These are phyloP conservation scores for Epinephelus cyanopodus DNA, from an alignment of 2,113 vertebrate species.

Conservation along the genomic window DNA sequence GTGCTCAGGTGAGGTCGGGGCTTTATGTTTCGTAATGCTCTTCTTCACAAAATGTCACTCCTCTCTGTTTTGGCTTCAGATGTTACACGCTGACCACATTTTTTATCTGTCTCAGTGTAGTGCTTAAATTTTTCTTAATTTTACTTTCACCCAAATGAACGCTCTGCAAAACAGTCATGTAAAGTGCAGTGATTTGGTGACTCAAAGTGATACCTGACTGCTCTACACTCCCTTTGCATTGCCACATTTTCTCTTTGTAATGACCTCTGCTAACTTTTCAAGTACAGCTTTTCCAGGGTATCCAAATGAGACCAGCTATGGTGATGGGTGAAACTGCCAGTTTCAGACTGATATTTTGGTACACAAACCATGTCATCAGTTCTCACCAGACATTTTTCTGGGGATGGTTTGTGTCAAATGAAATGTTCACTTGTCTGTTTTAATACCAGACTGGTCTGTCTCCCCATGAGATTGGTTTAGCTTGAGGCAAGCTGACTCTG, in stretches of 20 bases:
- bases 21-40: neutral
- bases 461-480: constrained; percentile 53
- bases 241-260: neutral
- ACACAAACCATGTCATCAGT: constrained; percentile 61
- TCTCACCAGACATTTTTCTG: constrained; percentile 60
- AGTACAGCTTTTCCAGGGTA: constrained; percentile 11
- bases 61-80: constrained; percentile 40
- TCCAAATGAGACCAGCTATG: constrained; percentile 31
- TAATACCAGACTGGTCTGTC: constrained; percentile 61
- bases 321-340: constrained; percentile 50
- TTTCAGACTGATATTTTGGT: constrained; percentile 55
- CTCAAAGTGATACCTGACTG: constrained; percentile 18
- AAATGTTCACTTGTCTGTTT: constrained; percentile 75
- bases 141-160: constrained; percentile 21
- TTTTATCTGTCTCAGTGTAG: constrained; percentile 19
- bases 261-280: neutral
- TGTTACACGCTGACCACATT: constrained; percentile 29
- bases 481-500: constrained; percentile 65
- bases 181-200: constrained; percentile 19
- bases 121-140: constrained; percentile 37
- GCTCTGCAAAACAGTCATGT: constrained; percentile 26
- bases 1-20: no score
- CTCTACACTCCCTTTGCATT: constrained; percentile 7
- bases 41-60: neutral
- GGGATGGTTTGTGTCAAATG: constrained; percentile 57